phyloP scores from a whole-genome alignment of 1,140 invertebrate genomes.

The Atta texana region DNA sequence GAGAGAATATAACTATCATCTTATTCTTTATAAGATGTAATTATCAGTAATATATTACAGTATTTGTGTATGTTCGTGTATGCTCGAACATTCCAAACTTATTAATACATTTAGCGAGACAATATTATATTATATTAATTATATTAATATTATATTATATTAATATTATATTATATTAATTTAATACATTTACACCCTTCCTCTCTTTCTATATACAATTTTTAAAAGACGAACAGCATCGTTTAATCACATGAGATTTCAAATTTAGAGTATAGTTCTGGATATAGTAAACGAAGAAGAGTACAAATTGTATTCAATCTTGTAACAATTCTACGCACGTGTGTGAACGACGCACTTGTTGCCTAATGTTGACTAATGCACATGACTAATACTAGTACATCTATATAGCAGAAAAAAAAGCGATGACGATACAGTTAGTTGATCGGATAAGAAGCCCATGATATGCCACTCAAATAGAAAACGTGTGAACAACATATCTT shows the following conservation, averaged over 20 bases:
- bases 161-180: no score
- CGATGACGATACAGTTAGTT: neutral
- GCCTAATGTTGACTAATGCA: slow-evolving; percentile 14
- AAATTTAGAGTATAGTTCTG: neutral
- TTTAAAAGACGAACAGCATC: neutral
- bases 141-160: no score
- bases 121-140: no score
- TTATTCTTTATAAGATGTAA: neutral
- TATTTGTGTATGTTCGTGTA: neutral
- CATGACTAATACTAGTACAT: neutral
- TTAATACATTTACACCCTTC: neutral
- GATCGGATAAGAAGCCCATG: neutral
- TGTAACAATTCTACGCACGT: neutral
- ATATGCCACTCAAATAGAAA: neutral
- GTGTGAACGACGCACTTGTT: neutral
- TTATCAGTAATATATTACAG: slow-evolving; percentile 20
- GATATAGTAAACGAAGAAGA: neutral
- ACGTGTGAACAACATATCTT: neutral
- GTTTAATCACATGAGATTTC: neutral
- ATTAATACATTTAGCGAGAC: neutral
- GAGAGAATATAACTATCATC: neutral
- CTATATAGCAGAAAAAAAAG: slow-evolving; percentile 2
- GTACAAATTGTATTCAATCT: neutral
- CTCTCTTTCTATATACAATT: neutral
- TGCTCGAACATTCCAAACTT: neutral